Conservation (phyloP, 2,888 invertebrate species). For the Geotrupes spiniger region DNA sequence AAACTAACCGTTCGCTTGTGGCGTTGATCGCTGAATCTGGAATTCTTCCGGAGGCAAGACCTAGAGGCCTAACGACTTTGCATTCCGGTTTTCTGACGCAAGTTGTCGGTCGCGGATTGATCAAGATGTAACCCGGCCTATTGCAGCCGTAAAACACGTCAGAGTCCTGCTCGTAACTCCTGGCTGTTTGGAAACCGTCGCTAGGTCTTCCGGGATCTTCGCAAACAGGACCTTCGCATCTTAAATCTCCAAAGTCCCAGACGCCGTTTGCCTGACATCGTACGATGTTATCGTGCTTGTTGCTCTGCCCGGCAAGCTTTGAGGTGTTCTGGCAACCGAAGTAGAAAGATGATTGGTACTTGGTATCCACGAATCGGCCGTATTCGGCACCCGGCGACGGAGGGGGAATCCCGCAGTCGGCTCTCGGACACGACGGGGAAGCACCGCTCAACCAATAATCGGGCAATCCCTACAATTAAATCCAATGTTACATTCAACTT, state of each 20-base stretch:
- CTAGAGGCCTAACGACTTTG: constrained; percentile 86
- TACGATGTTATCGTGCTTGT: constrained; percentile 87
- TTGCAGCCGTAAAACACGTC: constrained; percentile 89
- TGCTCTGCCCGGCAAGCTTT: constrained; percentile 88
- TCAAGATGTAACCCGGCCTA: constrained; percentile 88
- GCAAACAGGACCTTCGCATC: constrained; percentile 96
- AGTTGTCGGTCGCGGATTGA: constrained; percentile 85
- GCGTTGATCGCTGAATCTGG: constrained; percentile 95
- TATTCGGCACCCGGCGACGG: constrained; percentile 93
- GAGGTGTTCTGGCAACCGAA: constrained; percentile 96
- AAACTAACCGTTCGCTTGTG: constrained; percentile 68
- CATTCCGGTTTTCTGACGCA: constrained; percentile 93
- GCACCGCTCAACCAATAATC: constrained; percentile 89
- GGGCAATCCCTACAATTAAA: constrained; percentile 67
- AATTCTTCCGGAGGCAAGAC: constrained; percentile 86
- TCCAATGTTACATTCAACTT: not conserved
- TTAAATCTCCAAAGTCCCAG: constrained; percentile 96
- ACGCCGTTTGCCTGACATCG: constrained; percentile 87
- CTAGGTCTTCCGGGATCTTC: constrained; percentile 93
- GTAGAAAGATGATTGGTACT: constrained; percentile 90
- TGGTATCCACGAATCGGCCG: constrained; percentile 82
- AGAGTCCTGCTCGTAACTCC: constrained; percentile 84
- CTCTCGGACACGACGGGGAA: constrained; percentile 81
- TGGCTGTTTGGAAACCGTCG: constrained; percentile 83
- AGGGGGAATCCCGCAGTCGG: constrained; percentile 88